Percentiles rank a stretch among this genome's conserved stretches.
phyloP scores from a whole-genome alignment of 2,888 invertebrate genomes.

The Dascillus cervinus region DNA sequence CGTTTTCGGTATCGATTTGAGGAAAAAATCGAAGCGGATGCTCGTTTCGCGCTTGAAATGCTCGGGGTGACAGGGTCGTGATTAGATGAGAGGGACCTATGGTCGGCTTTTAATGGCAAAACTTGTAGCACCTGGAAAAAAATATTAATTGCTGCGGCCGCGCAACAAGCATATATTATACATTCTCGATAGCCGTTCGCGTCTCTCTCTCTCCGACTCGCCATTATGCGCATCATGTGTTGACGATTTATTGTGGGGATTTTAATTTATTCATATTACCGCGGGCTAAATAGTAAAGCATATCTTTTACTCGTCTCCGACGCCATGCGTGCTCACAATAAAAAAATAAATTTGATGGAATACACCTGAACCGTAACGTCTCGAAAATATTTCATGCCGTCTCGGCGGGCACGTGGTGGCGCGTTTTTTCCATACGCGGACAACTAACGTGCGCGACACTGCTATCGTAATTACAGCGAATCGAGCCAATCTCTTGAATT shows the following conservation, averaged over 20 bases:
- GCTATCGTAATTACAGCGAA: no score
- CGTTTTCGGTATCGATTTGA: slow-evolving; percentile 9
- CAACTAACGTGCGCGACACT: no score
- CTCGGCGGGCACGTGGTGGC: slow-evolving; percentile 5
- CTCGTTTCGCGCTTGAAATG: slow-evolving; percentile 16
- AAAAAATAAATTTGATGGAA: slow-evolving; percentile 35
- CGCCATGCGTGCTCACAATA: slow-evolving; percentile 31
- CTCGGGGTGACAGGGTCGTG: slow-evolving; percentile 35
- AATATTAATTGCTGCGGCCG: slow-evolving; percentile 35
- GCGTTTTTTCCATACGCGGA: slow-evolving; percentile 6
- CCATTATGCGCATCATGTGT: slow-evolving; percentile 35
- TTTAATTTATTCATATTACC: slow-evolving; percentile 40
- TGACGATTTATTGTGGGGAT: slow-evolving; percentile 41
- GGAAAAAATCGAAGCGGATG: slow-evolving; percentile 3
- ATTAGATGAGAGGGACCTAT: slow-evolving; percentile 27
- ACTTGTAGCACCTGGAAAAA: slow-evolving; percentile 29
- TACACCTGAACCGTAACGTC: no score
- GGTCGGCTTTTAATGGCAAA: slow-evolving; percentile 24
- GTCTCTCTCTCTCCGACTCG: no score
- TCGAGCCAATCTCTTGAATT: slow-evolving; percentile 24
- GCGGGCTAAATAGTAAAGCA: slow-evolving; percentile 34
- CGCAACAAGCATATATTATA: slow-evolving; percentile 34
- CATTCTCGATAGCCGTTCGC: slow-evolving; percentile 34
- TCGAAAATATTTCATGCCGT: no score
- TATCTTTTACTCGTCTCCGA: slow-evolving; percentile 33